Conservation (phyloP, 2,888 invertebrate species). For the Xestoiulus laeticollis region DNA sequence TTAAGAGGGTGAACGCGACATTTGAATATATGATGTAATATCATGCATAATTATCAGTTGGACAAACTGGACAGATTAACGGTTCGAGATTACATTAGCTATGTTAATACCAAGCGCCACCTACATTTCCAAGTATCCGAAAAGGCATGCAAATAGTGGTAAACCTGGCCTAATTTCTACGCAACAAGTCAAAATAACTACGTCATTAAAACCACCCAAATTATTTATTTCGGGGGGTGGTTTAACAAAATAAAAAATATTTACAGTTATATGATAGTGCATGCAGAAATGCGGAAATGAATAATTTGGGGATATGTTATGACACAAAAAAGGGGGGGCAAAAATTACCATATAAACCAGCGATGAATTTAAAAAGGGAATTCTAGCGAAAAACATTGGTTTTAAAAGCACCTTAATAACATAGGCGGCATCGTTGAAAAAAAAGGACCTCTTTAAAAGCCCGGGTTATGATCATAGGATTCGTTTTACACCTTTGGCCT, state of each 20-base stretch:
- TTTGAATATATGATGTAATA: neutral
- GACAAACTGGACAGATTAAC: neutral
- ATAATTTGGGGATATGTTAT: neutral
- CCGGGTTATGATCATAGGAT: neutral
- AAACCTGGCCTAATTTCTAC: neutral
- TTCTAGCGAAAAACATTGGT: neutral
- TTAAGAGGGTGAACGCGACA: neutral
- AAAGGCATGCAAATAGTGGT: neutral
- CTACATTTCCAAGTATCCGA: neutral
- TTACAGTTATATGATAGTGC: neutral
- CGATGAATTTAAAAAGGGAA: neutral
- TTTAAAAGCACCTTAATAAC: neutral
- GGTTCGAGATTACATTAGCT: neutral
- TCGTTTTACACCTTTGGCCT: neutral
- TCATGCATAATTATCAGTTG: neutral
- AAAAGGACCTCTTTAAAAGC: conserved; percentile 24
- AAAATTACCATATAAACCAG: neutral
- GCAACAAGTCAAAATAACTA: neutral
- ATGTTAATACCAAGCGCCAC: neutral
- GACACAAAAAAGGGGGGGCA: neutral
- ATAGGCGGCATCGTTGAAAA: neutral
- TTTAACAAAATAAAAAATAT: neutral
- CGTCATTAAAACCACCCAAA: neutral
- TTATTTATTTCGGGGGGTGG: neutral
- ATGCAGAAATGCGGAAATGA: neutral